Conservation (phyloP, 2,797 vertebrate genomes). For the Girardinus metallicus region DNA sequence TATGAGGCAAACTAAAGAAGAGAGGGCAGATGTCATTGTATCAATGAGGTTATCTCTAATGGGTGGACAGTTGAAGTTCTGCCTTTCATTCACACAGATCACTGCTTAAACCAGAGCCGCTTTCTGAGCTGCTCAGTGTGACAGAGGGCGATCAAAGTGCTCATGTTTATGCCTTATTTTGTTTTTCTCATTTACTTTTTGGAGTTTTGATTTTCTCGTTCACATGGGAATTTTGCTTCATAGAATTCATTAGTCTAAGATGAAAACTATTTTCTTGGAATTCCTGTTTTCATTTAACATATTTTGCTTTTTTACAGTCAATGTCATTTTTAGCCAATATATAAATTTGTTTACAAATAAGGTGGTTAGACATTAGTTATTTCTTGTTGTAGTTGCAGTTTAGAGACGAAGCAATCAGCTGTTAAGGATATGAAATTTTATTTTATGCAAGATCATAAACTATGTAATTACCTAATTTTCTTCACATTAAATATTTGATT, state of each 20-base stretch:
- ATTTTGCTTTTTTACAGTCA: too few species aligned
- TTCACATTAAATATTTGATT: neutral
- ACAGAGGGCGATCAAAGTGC: conserved; percentile 30
- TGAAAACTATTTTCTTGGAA: neutral
- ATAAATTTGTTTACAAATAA: neutral
- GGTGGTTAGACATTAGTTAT: neutral
- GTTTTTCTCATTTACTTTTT: neutral
- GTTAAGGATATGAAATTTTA: neutral
- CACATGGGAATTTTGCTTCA: neutral
- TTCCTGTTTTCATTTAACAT: neutral
- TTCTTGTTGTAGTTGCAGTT: neutral
- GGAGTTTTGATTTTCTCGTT: conserved; percentile 3
- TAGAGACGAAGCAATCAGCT: too few species aligned
- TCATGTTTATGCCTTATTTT: neutral
- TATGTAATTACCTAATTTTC: neutral
- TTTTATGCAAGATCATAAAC: neutral
- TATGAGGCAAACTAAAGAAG: conserved; percentile 55
- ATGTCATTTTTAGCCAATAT: neutral
- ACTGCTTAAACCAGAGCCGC: conserved; percentile 23
- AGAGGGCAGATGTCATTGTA: conserved; percentile 66
- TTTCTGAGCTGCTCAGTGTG: conserved; percentile 27
- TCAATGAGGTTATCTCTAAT: conserved; percentile 74
- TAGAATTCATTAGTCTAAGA: neutral
- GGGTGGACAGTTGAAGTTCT: conserved; percentile 77
- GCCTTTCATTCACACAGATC: conserved; percentile 64